Evolutionary conservation across 2,113 vertebrate genomes (phyloP), one percentile per base, ranked within the genome.

Genomic region (human (Homo sapiens)): DNA sequence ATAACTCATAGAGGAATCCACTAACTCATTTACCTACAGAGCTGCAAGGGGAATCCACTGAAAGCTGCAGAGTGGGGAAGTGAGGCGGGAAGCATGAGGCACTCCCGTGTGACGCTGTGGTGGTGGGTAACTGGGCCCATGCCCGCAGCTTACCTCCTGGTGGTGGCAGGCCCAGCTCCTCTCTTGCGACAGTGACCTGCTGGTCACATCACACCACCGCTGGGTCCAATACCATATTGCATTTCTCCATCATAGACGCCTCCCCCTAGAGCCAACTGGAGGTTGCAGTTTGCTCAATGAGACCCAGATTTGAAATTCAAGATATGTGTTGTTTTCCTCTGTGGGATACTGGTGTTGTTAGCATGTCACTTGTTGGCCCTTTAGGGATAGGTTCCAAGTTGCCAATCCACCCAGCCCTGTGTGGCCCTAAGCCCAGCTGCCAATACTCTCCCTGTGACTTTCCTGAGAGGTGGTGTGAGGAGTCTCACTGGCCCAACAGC

Each of bases 91-190:
- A 1, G 0, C 9, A 5, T 23, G 1, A 7, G 20, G 13, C 10
- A 5, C 25, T 52, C 25, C 1, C 0, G 5, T 1, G 4, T 8
- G 78, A 64, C 0, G 0, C 25, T 6, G 0, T 18, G 2, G 0
- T 10, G 9, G 35, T 23, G 0, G 17, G 45, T 3, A 2, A 4
- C 0, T 5, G 0, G 16, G 57, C 1, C 45, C 1, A 2, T 0
- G 13, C 0, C 8, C 3, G 11, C 2, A 2, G 40, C 9, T 12
- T 12, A 12, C 13, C 1, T 68, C 2, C 59, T 8, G 32, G 22
- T 22, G 32, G 6, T 12, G 68, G 32, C 23, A 18, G 20, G 25
- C 43, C 18, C 22, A 17, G 55, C 35, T 81, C 35, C 10, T 40
- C 25, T 45, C 59, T 12, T 0, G 5, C 16, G 73, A n/a, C 8